phyloP scores from a whole-genome alignment of 2,888 invertebrate genomes.

The Stenoptilia bipunctidactyla region DNA sequence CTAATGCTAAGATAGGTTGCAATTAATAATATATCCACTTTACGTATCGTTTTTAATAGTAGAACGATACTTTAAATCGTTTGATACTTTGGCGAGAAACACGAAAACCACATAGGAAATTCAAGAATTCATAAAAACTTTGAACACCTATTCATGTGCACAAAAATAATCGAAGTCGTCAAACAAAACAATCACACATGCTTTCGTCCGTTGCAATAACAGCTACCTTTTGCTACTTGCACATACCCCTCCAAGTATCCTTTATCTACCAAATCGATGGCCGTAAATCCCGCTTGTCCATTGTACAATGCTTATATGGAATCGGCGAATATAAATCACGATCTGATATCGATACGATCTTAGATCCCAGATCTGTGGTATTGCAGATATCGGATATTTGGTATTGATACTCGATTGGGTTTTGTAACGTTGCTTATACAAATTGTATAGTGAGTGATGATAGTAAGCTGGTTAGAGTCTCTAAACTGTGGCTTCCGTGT shows the following conservation, averaged over 20 bases:
- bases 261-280: constrained; percentile 64
- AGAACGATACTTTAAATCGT: too few relatives aligned
- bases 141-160: too few relatives aligned
- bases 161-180: too few relatives aligned
- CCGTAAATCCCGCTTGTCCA: constrained; percentile 62
- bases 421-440: constrained; percentile 34
- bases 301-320: constrained; percentile 65
- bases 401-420: neutral
- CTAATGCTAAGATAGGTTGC: too few relatives aligned
- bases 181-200: too few relatives aligned
- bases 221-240: constrained; percentile 18
- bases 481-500: neutral
- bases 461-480: too few relatives aligned
- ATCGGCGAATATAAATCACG: constrained; percentile 67
- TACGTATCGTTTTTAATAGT: too few relatives aligned
- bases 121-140: too few relatives aligned
- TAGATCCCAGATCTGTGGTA: constrained; percentile 32
- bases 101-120: too few relatives aligned
- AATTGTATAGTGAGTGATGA: constrained; percentile 29
- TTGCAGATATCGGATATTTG: neutral
- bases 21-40: too few relatives aligned
- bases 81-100: too few relatives aligned
- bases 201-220: constrained; percentile 1
- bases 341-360: constrained; percentile 60
- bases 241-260: constrained; percentile 23